Percentiles rank a stretch among this genome's conserved stretches.
These are phyloP conservation scores for Caenorhabditis briggsae DNA, from an alignment of 1,140 invertebrate genomes.

Conservation along the genomic window DNA sequence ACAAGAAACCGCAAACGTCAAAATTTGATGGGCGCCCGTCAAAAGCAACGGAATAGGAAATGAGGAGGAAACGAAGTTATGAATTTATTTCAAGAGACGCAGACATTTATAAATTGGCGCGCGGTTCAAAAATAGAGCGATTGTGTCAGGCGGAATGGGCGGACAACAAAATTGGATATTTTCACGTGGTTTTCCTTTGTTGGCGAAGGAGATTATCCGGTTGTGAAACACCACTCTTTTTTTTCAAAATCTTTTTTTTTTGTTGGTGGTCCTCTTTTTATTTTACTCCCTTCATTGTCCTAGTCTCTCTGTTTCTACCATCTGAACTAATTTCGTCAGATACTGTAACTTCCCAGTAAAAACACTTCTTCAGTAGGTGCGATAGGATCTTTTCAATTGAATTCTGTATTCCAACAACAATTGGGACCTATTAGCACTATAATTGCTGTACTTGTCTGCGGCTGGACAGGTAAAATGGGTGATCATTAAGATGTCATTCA, in stretches of 20 bases:
- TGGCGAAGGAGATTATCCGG: too few species aligned
- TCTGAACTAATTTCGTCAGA: too few species aligned
- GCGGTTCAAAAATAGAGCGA: neutral
- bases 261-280: too few species aligned
- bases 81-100: neutral
- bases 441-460: neutral
- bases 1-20: neutral
- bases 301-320: too few species aligned
- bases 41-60: slow-evolving; percentile 21
- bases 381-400: neutral
- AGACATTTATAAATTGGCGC: slow-evolving; percentile 15
- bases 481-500: slow-evolving; percentile 17
- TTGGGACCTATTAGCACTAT: neutral
- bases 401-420: neutral
- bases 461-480: neutral
- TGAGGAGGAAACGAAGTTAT: neutral
- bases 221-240: too few species aligned
- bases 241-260: too few species aligned
- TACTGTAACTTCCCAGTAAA: too few species aligned
- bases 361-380: too few species aligned
- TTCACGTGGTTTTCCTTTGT: neutral
- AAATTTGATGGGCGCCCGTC: neutral
- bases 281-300: too few species aligned
- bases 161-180: neutral
- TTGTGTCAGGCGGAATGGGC: neutral